Evolutionary conservation across 2,888 invertebrate genomes (phyloP), one percentile per base, ranked within the genome.

Genomic region (Oscheius myriophilus): DNA sequence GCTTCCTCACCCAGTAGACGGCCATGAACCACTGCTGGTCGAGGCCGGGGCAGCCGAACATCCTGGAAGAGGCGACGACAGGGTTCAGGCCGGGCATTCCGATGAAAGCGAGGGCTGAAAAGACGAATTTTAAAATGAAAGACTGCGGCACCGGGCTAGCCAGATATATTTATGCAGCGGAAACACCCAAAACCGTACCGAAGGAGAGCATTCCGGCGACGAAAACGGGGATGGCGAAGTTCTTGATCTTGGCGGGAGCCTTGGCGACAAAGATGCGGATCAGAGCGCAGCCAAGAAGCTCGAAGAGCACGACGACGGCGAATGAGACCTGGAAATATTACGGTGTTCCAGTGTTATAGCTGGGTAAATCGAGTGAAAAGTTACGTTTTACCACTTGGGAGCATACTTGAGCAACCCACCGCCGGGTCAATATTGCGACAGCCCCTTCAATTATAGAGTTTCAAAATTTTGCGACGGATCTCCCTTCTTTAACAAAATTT

Each of bases 51-150:
- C 85, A 85, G 49, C 80, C 79, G 55, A 75, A 75, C 18, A 86
- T 49, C 41, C 85, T 75, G 18, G 79, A 76, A 12, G 79, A 76
- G 23, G 81, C 80, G 12, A 81, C 77, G n/a, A 81, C 78, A 14
- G 85, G 85, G 69, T 86, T 85, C 42, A 85, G 65, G n/a, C 81
- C 85, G 16, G 84, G 82, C 2, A 83, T 80, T n/a, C 85, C 85
- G 51, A 84, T 68, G 41, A 78, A 67, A 61, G 69, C 72, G 4
- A 85, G 67, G 2, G 82, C 85, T 84, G 69, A 51, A 79, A 72
- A 25, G 9, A 25, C 0, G 41, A 39, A 49, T 33, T 33, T 33
- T 33, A 33, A 9, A 9, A 33, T n/a, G n/a, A n/a, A n/a, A n/a
- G n/a, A n/a, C n/a, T n/a, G n/a, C n/a, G n/a, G n/a, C n/a, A n/a